Base-by-base conservation (phyloP, 2,888 invertebrate genomes). In the Stegophylla sp. region DNA sequence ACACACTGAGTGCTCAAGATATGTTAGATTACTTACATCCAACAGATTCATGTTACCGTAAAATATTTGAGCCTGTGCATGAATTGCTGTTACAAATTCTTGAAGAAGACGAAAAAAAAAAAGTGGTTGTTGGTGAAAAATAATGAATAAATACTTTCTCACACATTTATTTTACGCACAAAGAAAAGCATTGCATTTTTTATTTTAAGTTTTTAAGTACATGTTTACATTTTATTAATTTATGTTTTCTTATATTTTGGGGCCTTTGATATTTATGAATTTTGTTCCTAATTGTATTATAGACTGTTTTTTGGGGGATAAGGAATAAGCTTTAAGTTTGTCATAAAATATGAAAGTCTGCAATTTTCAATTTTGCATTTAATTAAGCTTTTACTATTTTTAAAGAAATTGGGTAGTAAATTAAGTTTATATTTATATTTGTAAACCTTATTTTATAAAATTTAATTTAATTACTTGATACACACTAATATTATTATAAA, bases 11-110 rank as follows among this genome's bases (percentile, higher is more conserved):
- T 86, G 94, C 94, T 86, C 92, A 92, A 85, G 96, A 96, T 86
- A 94, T 97, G 94, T 92, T 94, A 86, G 96, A 97, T 87, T 97
- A 95, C 87, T 90, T 96, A 72, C 92, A 95, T 85, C 89, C 95
- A 82, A 95, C 95, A 1, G 93, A 93, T 87, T 90, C 92, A 72
- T 96, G 96, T 76, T 94, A 94, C 87, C 90, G 91, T 85, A 95
- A 95, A 87, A 92, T 93, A 13, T 94, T 95, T 87, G 94, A 94
- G 87, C 93, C 94, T 26, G 91, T 95, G 72, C 91, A 93, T 86
- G 94, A 94, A 87, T 88, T 94, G 83, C 88, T 94, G 26, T 89
- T 91, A 83, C 94, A 94, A 87, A 89, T 94, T 85, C 88, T 94
- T 76, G 90, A 89, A 85, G 94, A 93, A 87, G 92, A 91, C 77